These are phyloP conservation scores for Apodemia mormo DNA, from an alignment of 2,888 invertebrate genomes.

Conservation along the genomic window DNA sequence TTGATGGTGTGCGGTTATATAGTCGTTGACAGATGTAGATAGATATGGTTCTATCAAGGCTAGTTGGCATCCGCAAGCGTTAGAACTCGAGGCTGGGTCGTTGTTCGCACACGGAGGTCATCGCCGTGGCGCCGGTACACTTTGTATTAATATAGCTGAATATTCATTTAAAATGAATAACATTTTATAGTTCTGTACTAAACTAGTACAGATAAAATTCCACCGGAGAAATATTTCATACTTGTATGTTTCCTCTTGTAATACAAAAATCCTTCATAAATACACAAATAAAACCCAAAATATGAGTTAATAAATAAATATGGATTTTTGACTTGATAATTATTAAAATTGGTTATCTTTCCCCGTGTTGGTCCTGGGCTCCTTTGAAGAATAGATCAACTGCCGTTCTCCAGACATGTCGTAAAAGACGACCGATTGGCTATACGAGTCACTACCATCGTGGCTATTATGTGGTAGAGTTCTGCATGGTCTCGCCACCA, in stretches of 20 bases:
- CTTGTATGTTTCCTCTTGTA: neutral
- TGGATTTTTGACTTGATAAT: no score
- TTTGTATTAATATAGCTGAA: conserved; percentile 13
- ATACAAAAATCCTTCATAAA: neutral
- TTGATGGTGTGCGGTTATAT: neutral
- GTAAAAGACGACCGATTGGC: no score
- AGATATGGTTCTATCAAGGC: conserved; percentile 30
- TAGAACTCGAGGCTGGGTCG: conserved; percentile 54
- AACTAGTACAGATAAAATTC: conserved; percentile 12
- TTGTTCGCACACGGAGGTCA: conserved; percentile 72
- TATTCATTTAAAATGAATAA: conserved; percentile 16
- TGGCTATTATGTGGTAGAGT: no score
- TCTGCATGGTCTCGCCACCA: no score
- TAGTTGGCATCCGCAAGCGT: conserved; percentile 35
- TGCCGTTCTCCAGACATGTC: no score
- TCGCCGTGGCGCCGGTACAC: conserved; percentile 54
- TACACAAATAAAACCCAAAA: neutral
- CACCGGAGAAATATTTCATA: neutral
- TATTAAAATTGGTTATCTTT: no score
- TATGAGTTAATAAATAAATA: no score
- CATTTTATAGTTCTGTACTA: neutral
- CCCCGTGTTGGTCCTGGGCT: no score
- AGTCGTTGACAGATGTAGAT: conserved; percentile 22
- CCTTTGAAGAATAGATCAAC: no score
- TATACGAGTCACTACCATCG: no score